Conservation (phyloP, 2,888 invertebrate genomes). For the Mylabris sibirica region DNA sequence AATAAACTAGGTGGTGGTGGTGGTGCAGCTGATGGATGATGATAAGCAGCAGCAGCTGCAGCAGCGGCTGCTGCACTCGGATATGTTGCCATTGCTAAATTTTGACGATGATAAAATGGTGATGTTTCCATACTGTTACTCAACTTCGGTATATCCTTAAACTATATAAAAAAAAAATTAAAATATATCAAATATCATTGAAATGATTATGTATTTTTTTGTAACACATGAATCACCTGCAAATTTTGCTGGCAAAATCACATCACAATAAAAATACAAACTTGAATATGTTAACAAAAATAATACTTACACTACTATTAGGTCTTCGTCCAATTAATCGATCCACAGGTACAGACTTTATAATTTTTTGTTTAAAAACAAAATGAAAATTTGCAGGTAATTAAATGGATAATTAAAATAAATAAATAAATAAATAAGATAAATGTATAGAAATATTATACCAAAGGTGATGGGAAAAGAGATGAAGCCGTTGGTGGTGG, state of each 20-base stretch:
- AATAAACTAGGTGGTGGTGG: slow-evolving; percentile 71
- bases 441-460: slow-evolving; percentile 56
- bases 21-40: background rate
- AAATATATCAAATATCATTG: background rate
- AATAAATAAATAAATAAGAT: too few species aligned
- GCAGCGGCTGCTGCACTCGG: slow-evolving; percentile 62
- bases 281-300: background rate
- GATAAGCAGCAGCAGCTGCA: background rate
- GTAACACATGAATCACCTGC: background rate
- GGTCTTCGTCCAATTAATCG: slow-evolving; percentile 1
- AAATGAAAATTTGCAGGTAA: slow-evolving; percentile 9
- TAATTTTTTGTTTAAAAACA: slow-evolving; percentile 24
- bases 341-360: slow-evolving; percentile 6
- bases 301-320: slow-evolving; percentile 1
- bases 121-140: slow-evolving; percentile 75
- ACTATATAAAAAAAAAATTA: slow-evolving; percentile 62
- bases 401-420: slow-evolving; percentile 10
- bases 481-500: slow-evolving; percentile 67
- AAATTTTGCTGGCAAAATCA: background rate
- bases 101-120: slow-evolving; percentile 77
- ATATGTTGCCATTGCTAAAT: slow-evolving; percentile 78
- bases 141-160: slow-evolving; percentile 89
- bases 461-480: slow-evolving; percentile 73
- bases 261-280: background rate
- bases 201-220: background rate